A percentile compares a stretch with the other conserved stretches of the same genome.
These are phyloP conservation scores for Bombus superbus DNA, from an alignment of 1,140 invertebrate species.

Conservation along the genomic window DNA sequence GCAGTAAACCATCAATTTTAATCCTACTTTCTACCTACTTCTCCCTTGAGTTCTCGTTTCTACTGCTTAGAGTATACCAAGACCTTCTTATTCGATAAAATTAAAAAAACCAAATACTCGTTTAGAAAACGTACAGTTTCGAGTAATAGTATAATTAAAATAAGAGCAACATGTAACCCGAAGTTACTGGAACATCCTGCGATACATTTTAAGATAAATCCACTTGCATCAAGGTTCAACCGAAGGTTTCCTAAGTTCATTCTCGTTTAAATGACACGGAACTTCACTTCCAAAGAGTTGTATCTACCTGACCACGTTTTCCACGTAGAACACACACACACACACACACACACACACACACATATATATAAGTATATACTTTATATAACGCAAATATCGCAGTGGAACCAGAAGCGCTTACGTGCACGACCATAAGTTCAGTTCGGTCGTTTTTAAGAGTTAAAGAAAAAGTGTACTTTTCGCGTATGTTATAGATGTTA, in stretches of 20 bases:
- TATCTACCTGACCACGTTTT: neutral
- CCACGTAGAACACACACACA: neutral
- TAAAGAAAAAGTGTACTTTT: conserved; percentile 31
- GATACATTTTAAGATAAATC: neutral
- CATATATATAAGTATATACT: neutral
- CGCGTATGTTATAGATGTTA: conserved; percentile 26
- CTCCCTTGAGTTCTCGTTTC: neutral
- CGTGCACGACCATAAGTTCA: conserved; percentile 1
- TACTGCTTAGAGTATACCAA: neutral
- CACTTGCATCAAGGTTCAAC: no score
- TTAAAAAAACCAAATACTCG: no score
- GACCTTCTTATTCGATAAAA: neutral
- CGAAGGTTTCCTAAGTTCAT: neutral
- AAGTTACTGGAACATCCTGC: neutral
- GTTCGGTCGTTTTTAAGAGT: conserved; percentile 19
- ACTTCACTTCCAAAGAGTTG: conserved; percentile 18
- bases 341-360: no score
- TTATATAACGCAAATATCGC: neutral
- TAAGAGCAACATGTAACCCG: neutral
- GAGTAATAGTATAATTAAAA: neutral
- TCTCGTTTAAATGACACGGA: neutral
- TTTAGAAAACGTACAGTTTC: neutral
- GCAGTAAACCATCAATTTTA: no score
- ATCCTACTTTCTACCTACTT: no score
- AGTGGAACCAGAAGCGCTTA: conserved; percentile 20